Evolutionary conservation across 1,140 invertebrate genomes (phyloP), one percentile per base, ranked within the genome.

Genomic region (Helicoverpa zea): DNA sequence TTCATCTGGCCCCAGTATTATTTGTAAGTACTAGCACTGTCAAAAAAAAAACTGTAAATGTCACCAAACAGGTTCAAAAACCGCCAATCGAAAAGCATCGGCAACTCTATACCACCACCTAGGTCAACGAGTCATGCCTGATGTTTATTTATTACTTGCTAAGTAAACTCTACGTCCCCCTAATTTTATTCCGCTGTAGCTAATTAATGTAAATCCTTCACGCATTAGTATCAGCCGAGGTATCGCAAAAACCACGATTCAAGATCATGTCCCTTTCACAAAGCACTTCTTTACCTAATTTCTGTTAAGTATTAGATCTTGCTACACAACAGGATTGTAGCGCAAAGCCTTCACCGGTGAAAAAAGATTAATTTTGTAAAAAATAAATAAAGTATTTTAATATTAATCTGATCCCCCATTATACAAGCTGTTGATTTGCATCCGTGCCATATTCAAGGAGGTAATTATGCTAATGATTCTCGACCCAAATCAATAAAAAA

Each of bases 261-360:
- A 30, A 2, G 30, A 30, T 35, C 1, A 35, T 35, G 35, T 35
- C 35, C 35, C 35, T 35, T 35, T 35, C 35, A n/a, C n/a, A n/a
- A n/a, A n/a, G n/a, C n/a, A n/a, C n/a, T n/a, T n/a, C n/a, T n/a
- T n/a, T n/a, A 43, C 23, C 58, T 30, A 13, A 30, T 23, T 61
- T 30, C 3, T 13, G 12, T 61, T 29, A 61, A 13, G n/a, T 5
- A 51, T 23, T 16, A 43, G 12, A 49, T 49, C n/a, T 49, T 68
- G 64, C 64, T 66, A 14, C 30, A 47, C 47, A 14, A 35, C 63
- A 12, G 49, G 11, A 23, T 49, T 49, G 11, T 18, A 51, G 64
- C 43, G 64, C 3, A 68, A 68, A 68, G 64, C 64, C 64, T 68
- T 68, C 64, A 68, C 64, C 64, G 16, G 23, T 68, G 43, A 11